Base-by-base conservation (phyloP, 2,888 invertebrate genomes). In the Antheraea assamensis region DNA sequence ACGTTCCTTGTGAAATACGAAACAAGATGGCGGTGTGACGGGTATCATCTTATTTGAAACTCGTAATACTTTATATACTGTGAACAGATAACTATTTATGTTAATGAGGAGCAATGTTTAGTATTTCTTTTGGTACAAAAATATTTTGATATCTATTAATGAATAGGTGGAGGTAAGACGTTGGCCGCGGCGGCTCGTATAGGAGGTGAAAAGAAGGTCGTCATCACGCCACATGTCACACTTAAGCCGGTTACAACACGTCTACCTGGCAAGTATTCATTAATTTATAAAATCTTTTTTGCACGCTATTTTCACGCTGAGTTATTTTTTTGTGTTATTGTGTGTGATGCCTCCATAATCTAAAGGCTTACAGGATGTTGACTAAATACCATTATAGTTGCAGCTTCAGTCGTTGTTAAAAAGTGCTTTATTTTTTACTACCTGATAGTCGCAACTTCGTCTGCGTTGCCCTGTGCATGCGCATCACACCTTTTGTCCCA, bases 161-260 rank as follows among this genome's bases (percentile, higher is more conserved):
- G 19, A 17, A 0, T 85, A 97, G 98, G 98, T 81, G 98, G 98
- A 21, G 98, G 98, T 24, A 98, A 97, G 87, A 97, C 98, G 84
- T 92, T 98, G 85, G 97, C 97, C 7, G 97, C 98, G n/a, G 97
- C 97, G 0, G 97, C 97, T 1, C 96, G 95, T 27, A 94, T 97
- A 84, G 95, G 94, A 47, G 95, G 61, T 17, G 61, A 92, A 82
- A 95, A 92, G 72, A 96, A 96, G 77, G 95, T 95, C 76, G 90
- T 92, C 68, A 87, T 84, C 49, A 79, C 79, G 70, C 90, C 87
- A 1, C 87, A 89, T 0, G 86, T 88, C 78, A 85, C 86, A 0
- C 85, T 93, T 73, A 90, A 88, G 77, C 90, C 93, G 0, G 93
- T 93, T 71, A 93, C 94, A 42, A 93, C 93, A 72, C 94, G 93